A percentile compares a stretch with the other conserved stretches of the same genome.
Evolutionary conservation across 1,140 invertebrate genomes (phyloP).

Genomic region (Centruroides vittatus): DNA sequence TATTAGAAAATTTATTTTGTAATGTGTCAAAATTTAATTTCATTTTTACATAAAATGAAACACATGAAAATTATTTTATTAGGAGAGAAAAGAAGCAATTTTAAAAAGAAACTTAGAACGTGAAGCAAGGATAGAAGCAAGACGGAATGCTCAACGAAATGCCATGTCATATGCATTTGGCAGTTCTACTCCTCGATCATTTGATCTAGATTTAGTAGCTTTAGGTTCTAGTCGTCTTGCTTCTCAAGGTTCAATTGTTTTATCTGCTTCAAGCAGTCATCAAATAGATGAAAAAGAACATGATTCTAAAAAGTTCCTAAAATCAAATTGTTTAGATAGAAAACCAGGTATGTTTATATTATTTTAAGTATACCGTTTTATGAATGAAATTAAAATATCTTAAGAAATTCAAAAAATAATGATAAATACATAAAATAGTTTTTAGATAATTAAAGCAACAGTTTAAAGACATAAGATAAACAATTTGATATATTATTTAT

Average conservation of each 20-base stretch:
- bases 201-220: constrained; percentile 37
- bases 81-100: constrained; percentile 67
- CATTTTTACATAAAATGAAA: neutral
- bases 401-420: no score
- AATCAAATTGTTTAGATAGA: no score
- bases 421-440: no score
- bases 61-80: neutral
- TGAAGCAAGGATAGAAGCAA: constrained; percentile 62
- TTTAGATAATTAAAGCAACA: no score
- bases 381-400: no score
- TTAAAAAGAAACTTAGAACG: constrained; percentile 68
- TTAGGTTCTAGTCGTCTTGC: constrained; percentile 3
- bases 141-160: constrained; percentile 49
- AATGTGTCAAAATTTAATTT: neutral
- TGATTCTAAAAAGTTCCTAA: no score
- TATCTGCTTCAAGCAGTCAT: constrained; percentile 6
- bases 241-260: constrained; percentile 1
- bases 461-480: no score
- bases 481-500: no score
- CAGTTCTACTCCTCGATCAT: constrained; percentile 69
- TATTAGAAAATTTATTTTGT: neutral
- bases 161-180: constrained; percentile 71
- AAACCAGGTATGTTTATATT: no score
- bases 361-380: no score
- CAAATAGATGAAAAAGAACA: constrained; percentile 4